phyloP scores from a whole-genome alignment of 2,113 vertebrate genomes.

The Pantherophis guttatus region DNA sequence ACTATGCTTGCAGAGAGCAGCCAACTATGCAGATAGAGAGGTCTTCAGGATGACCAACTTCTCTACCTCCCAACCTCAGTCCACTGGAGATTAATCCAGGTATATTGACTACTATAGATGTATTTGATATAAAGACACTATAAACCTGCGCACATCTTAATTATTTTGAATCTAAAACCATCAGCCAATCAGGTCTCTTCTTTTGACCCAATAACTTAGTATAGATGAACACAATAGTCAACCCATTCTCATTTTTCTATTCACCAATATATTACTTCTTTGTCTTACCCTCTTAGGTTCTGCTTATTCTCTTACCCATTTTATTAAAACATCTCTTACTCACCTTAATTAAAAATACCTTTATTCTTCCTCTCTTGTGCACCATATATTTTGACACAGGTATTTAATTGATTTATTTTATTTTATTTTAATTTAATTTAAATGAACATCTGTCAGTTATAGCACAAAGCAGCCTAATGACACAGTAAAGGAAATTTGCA shows the following conservation, averaged over 20 bases:
- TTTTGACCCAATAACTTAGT: not conserved
- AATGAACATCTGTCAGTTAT: not conserved
- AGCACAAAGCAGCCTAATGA: not conserved
- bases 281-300: not conserved
- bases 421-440: not conserved
- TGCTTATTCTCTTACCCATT: not conserved
- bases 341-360: not conserved
- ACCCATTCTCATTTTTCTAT: not conserved
- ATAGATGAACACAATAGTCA: not conserved
- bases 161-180: not conserved
- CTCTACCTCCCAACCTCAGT: not conserved
- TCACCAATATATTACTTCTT: not conserved
- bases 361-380: not conserved
- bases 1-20: not conserved
- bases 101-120: not conserved
- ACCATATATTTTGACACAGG: not conserved
- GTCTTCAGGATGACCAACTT: not conserved
- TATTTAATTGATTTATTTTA: not conserved
- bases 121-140: not conserved
- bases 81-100: not conserved
- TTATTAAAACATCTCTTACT: not conserved
- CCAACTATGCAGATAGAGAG: not conserved
- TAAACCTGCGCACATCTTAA: not conserved
- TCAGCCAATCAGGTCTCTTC: not conserved
- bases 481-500: not conserved